These are phyloP conservation scores for Chunga burmeisteri DNA, from an alignment of 2,113 vertebrate genomes.

Conservation along the genomic window DNA sequence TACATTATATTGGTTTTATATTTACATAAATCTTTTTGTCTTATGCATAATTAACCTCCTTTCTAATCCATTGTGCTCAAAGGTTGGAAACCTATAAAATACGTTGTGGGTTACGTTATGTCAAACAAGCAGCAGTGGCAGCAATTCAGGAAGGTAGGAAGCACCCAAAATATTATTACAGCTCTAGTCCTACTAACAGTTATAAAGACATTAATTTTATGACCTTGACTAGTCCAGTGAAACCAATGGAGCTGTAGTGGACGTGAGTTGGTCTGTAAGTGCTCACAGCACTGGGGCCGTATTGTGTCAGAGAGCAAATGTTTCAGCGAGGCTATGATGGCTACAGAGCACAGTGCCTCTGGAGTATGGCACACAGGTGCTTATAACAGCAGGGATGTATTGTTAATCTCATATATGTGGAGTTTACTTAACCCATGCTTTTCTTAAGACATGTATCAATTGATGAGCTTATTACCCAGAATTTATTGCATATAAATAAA, in stretches of 20 bases:
- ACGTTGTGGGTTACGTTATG: not conserved
- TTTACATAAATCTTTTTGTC: slow-evolving; percentile 45
- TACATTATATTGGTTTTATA: slow-evolving; percentile 32
- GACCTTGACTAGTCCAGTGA: not conserved
- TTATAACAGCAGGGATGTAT: accelerated
- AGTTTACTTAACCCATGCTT: not conserved
- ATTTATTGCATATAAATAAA: not conserved
- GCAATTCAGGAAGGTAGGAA: not conserved
- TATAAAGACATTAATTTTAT: not conserved
- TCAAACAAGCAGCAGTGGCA: not conserved
- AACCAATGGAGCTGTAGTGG: not conserved
- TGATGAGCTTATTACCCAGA: not conserved
- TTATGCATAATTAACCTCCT: slow-evolving; percentile 59
- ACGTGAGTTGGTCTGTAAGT: accelerated
- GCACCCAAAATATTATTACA: not conserved
- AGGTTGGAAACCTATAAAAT: slow-evolving; percentile 12
- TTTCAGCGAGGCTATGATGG: not conserved
- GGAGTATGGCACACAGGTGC: not conserved
- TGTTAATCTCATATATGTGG: not conserved
- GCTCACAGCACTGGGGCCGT: accelerated
- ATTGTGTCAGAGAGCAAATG: accelerated
- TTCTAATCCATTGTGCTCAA: slow-evolving; percentile 3
- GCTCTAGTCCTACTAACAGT: not conserved
- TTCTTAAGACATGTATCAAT: not conserved
- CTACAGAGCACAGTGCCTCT: not conserved